Conservation (phyloP, 2,797 vertebrate species). For the Cyprinodon diabolis region DNA sequence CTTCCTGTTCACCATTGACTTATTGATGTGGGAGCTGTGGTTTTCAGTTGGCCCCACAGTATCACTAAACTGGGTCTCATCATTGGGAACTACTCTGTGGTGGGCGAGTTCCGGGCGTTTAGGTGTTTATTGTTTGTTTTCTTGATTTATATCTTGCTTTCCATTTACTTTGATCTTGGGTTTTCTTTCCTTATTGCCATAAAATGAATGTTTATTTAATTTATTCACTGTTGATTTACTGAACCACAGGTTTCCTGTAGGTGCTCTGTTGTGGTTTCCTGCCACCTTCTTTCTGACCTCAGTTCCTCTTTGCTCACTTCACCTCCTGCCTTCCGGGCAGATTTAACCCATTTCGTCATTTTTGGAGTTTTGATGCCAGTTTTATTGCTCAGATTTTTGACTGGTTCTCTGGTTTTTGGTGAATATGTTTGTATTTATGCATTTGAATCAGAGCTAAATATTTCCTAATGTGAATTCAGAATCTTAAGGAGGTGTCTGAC, state of each 20-base stretch:
- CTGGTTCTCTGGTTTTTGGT: neutral
- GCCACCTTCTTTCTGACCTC: neutral
- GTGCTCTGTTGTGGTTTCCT: neutral
- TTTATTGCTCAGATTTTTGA: neutral
- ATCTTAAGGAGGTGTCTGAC: too few relatives aligned
- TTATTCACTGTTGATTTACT: neutral
- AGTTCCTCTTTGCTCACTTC: too few relatives aligned
- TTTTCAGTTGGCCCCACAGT: neutral
- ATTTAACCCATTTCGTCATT: neutral
- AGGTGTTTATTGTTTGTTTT: neutral
- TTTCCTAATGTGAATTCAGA: neutral
- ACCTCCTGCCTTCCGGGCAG: too few relatives aligned
- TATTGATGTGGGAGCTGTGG: constrained; percentile 21
- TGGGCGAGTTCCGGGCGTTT: neutral
- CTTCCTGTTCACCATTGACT: constrained; percentile 30
- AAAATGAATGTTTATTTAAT: neutral
- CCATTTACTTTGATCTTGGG: neutral
- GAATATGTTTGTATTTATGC: too few relatives aligned
- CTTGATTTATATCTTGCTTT: neutral
- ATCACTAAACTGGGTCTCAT: neutral
- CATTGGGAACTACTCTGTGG: too few relatives aligned
- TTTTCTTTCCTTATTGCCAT: neutral
- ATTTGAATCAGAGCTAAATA: neutral
- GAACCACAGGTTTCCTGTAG: neutral
- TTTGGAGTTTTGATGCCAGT: neutral